Evolutionary conservation across 1,140 invertebrate species (phyloP).

Genomic region (Homalodisca vitripennis): DNA sequence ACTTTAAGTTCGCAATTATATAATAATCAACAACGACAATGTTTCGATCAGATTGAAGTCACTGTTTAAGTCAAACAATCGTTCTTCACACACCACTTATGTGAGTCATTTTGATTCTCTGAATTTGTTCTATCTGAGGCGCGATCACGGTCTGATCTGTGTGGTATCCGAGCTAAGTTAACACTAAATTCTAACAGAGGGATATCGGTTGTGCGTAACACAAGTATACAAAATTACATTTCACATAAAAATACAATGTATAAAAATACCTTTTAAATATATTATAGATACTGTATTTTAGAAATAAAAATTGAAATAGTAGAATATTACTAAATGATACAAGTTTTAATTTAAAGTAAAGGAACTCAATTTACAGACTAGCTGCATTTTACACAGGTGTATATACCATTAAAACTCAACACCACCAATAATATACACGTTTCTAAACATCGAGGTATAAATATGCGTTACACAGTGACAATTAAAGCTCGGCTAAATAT

Average conservation of each 20-base stretch:
- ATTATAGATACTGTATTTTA: not conserved
- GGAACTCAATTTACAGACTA: not conserved
- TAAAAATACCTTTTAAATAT: slow-evolving; percentile 8
- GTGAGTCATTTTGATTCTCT: slow-evolving; percentile 10
- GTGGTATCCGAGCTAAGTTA: not conserved
- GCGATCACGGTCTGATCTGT: not conserved
- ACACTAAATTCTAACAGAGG: too few species aligned
- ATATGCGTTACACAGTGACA: not conserved
- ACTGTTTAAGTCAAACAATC: not conserved
- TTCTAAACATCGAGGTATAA: not conserved
- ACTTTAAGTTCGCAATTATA: slow-evolving; percentile 5
- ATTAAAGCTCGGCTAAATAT: not conserved
- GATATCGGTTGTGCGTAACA: not conserved
- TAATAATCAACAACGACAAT: slow-evolving; percentile 14
- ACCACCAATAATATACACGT: not conserved
- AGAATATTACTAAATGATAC: not conserved
- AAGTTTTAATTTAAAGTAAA: not conserved
- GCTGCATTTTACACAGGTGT: not conserved
- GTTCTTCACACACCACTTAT: not conserved
- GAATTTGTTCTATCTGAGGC: not conserved
- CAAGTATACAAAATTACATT: not conserved
- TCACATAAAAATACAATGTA: not conserved
- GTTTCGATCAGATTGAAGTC: not conserved
- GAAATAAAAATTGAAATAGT: not conserved
- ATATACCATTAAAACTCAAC: not conserved